These are phyloP conservation scores for Lepidurus packardi DNA, from an alignment of 1,140 invertebrate genomes.

Conservation along the genomic window DNA sequence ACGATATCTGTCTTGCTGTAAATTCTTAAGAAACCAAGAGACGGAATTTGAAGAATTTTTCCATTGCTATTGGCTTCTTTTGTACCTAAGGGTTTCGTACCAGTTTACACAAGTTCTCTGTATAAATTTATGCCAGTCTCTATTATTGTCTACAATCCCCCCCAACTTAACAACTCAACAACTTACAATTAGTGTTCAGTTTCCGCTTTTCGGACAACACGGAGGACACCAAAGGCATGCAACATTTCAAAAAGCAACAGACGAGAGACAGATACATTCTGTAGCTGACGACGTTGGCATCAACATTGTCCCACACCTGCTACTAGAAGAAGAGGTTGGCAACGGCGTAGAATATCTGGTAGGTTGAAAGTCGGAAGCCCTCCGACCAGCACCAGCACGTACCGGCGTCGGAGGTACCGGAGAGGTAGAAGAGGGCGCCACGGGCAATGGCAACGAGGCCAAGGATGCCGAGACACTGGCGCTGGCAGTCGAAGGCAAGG, in stretches of 20 bases:
- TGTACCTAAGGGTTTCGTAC: too few relatives aligned
- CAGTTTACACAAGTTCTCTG: too few relatives aligned
- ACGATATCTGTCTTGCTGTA: too few relatives aligned
- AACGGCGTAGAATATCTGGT: background rate
- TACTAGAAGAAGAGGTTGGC: background rate
- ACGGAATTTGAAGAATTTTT: too few relatives aligned
- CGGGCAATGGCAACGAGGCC: background rate
- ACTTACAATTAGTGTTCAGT: too few relatives aligned
- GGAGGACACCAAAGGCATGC: background rate
- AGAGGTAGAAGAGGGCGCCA: slow-evolving; percentile 9
- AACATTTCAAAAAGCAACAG: slow-evolving; percentile 13
- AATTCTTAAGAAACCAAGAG: too few relatives aligned
- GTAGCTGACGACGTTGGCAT: background rate
- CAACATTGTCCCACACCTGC: background rate
- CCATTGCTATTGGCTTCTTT: too few relatives aligned
- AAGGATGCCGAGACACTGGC: slow-evolving; percentile 5
- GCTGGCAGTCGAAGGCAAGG: background rate
- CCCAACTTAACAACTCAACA: too few relatives aligned
- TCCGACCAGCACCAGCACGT: background rate
- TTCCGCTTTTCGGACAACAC: background rate
- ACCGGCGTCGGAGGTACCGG: background rate
- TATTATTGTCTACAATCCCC: too few relatives aligned
- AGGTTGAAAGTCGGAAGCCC: slow-evolving; percentile 7
- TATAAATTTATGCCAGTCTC: too few relatives aligned
- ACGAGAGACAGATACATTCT: too few relatives aligned